Base-by-base conservation (phyloP, 2,113 vertebrate species). In the Myiagra hebetior region DNA sequence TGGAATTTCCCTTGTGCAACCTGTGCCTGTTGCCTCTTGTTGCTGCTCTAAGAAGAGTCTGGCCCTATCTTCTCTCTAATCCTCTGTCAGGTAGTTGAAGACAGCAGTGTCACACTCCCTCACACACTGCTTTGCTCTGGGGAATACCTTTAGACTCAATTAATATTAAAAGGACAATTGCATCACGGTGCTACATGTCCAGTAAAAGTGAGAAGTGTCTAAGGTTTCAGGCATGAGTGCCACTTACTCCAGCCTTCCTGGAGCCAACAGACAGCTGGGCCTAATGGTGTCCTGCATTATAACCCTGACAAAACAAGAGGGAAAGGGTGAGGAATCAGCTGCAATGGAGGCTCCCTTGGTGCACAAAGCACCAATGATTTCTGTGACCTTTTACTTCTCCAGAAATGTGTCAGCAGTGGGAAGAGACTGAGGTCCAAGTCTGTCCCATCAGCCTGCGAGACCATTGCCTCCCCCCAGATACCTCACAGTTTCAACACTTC, bases 371-470 rank as follows among this genome's bases (percentile, higher is more conserved):
- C 30, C 20, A 86, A 37, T 63, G 28, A 21, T 44, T 8, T n/a
- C 81, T n/a, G 2, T 44, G 59, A 55, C 23, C 64, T 72, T 82
- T 88, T 80, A 33, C 35, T 69, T 85, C 67, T 94, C 80, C 94
- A 98, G 98, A 96, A 97, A 87, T 10, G 7, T 24, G 84, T 95
- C 60, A 85, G 47, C 77, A 69, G n/a, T 0, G 94, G 96, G 63
- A 98, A 96, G 87, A 98, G 97, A 46, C 91, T 97, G 72, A 98
- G 98, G 95, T 98, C 98, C 15, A 97, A 89, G 90, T 99, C 99
- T 4, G 98, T 98, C 13, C 98, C 99, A n/a, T 91, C 98, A 15
- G 92, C 98, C 56, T 97, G 98, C 2, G 97, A 98, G 37, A 98
- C 93, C 3, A 68, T 94, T 65, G 89, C 90, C 31, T 94, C 98